Percentiles rank a stretch among this genome's conserved stretches.
phyloP scores from a whole-genome alignment of 2,888 invertebrate species.

The Ornithoptera alexandrae region DNA sequence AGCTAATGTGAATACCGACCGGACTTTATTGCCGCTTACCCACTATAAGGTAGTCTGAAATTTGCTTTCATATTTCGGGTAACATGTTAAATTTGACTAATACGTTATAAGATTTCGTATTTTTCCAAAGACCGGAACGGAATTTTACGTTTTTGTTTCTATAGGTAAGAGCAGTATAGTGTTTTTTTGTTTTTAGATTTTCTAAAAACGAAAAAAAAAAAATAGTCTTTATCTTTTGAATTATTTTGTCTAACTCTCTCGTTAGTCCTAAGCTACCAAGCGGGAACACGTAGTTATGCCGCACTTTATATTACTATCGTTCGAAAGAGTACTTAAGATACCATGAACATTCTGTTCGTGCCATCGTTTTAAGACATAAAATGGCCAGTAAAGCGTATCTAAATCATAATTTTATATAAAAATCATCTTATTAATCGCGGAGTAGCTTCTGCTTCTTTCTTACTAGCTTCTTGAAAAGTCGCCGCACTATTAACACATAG shows the following conservation, averaged over 20 bases:
- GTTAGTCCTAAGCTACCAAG: neutral
- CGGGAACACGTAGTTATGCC: neutral
- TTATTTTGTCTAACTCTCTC: too few species aligned
- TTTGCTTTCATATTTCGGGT: neutral
- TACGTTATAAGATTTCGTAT: neutral
- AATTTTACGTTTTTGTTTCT: too few species aligned
- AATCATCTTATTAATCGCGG: too few species aligned
- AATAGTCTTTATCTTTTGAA: too few species aligned
- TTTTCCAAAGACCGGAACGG: too few species aligned
- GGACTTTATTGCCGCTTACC: conserved; percentile 2
- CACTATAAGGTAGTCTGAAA: neutral
- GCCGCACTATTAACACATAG: too few species aligned
- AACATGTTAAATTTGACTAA: neutral
- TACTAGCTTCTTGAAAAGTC: too few species aligned
- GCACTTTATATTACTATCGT: neutral
- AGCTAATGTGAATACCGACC: conserved; percentile 15
- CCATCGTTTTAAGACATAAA: neutral
- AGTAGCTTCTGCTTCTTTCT: too few species aligned
- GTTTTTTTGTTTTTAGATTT: too few species aligned
- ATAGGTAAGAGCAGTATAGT: too few species aligned
- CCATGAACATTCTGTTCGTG: neutral
- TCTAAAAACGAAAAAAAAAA: too few species aligned
- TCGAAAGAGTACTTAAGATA: neutral
- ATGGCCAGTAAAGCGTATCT: neutral
- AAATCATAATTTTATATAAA: too few species aligned